Conservation (phyloP, 2,113 vertebrate genomes). For the Aldabrachelys gigantea region DNA sequence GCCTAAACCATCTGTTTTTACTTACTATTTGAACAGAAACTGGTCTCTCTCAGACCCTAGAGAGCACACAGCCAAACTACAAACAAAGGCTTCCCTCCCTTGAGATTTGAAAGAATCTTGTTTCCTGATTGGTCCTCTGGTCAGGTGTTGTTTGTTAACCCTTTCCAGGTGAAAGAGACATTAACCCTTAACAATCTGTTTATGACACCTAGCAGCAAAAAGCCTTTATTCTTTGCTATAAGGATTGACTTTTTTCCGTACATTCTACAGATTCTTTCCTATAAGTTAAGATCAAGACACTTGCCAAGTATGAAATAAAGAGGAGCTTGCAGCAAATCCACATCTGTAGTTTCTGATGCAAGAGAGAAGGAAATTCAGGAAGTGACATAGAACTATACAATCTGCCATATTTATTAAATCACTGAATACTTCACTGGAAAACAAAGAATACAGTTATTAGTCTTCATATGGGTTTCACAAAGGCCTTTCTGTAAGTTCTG, state of each 20-base stretch:
- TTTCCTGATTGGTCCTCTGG: too few relatives aligned
- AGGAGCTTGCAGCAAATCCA: background rate
- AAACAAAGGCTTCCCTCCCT: too few relatives aligned
- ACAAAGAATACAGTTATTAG: background rate
- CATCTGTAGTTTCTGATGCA: too few relatives aligned
- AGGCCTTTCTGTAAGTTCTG: background rate
- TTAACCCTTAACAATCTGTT: too few relatives aligned
- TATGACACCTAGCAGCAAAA: background rate
- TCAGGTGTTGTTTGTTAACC: too few relatives aligned
- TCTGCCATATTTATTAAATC: background rate
- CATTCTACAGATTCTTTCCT: background rate
- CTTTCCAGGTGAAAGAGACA: too few relatives aligned
- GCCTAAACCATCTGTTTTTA: too few relatives aligned
- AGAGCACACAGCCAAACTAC: too few relatives aligned
- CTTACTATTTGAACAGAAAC: too few relatives aligned
- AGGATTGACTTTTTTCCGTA: background rate
- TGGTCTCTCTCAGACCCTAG: too few relatives aligned
- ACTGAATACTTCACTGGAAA: background rate
- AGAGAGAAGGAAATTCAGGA: slow-evolving; percentile 15
- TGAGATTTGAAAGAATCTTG: too few relatives aligned
- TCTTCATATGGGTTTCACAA: background rate
- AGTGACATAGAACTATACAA: background rate
- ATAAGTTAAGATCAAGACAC: background rate
- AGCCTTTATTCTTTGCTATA: background rate
- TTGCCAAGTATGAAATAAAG: background rate